Evolutionary conservation across 2,113 vertebrate species (phyloP).

Genomic region (Poecilia latipinna): DNA sequence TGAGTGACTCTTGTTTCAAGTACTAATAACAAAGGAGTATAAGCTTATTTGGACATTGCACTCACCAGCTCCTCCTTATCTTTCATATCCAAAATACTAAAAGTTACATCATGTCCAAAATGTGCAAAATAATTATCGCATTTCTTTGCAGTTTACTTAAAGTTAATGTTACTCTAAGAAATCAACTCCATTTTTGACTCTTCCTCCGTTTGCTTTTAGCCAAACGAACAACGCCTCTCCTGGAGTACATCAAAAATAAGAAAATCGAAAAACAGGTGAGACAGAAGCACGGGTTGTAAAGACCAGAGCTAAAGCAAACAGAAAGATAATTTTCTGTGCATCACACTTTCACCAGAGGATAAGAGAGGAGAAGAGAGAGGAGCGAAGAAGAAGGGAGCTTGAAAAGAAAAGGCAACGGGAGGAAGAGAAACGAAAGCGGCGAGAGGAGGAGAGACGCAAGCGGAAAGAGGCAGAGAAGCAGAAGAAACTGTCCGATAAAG

Average conservation of each 20-base stretch:
- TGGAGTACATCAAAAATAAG: conserved; percentile 99
- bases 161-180: not conserved
- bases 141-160: not conserved
- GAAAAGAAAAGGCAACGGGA: conserved; percentile 93
- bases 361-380: conserved; percentile 95
- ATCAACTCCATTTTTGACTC: not conserved
- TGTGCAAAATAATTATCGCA: not conserved
- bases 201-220: conserved; percentile 79
- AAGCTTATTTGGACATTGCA: too few relatives aligned
- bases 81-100: too few relatives aligned
- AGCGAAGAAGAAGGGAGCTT: conserved; percentile 89
- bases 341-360: conserved; percentile 83
- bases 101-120: not conserved
- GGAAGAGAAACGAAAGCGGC: conserved; percentile 92
- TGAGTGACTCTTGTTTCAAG: not conserved
- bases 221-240: conserved; percentile 94
- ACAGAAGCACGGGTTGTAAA: not conserved
- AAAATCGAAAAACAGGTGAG: conserved; percentile 98
- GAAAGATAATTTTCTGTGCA: not conserved
- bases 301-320: not conserved
- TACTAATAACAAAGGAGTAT: too few relatives aligned
- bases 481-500: conserved; percentile 90
- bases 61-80: too few relatives aligned
- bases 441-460: conserved; percentile 91
- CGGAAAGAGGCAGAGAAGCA: conserved; percentile 92